Evolutionary conservation across 2,888 invertebrate species (phyloP).

Genomic region (Coelopa pilipes): DNA sequence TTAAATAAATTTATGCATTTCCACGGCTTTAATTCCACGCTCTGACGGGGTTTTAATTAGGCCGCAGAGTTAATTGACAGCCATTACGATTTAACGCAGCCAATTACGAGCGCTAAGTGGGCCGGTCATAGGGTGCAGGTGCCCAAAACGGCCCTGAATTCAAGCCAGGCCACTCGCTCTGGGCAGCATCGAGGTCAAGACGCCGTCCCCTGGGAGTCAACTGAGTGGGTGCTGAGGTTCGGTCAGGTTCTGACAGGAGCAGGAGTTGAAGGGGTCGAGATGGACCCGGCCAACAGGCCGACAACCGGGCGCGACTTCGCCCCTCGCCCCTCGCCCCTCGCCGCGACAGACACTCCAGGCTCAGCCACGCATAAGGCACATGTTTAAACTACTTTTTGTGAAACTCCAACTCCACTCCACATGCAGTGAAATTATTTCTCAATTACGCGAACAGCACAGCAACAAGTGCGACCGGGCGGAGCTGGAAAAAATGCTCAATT

Average conservation of each 20-base stretch:
- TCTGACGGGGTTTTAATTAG: conserved; percentile 24
- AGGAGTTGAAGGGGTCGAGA: no score
- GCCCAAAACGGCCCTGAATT: background rate
- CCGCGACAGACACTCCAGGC: background rate
- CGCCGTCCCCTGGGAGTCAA: no score
- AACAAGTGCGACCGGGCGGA: conserved; percentile 4
- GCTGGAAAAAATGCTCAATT: conserved; percentile 46
- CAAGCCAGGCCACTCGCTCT: background rate
- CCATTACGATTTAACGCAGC: conserved; percentile 12
- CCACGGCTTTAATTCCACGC: conserved; percentile 3
- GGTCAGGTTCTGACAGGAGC: no score
- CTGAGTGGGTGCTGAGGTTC: no score
- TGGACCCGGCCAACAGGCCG: no score
- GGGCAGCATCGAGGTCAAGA: no score
- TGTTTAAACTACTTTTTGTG: conserved; percentile 10
- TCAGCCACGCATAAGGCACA: background rate
- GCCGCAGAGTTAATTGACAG: conserved; percentile 21
- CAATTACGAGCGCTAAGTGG: conserved; percentile 3
- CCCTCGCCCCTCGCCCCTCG: no score
- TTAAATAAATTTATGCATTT: background rate
- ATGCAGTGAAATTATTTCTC: conserved; percentile 48
- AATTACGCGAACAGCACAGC: conserved; percentile 53
- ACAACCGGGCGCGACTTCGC: no score
- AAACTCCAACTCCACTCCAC: no score
- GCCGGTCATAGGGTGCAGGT: background rate